A percentile compares a stretch with the other conserved stretches of the same genome.
Conservation (phyloP, 2,797 vertebrate genomes). For the Tapirus indicus region DNA sequence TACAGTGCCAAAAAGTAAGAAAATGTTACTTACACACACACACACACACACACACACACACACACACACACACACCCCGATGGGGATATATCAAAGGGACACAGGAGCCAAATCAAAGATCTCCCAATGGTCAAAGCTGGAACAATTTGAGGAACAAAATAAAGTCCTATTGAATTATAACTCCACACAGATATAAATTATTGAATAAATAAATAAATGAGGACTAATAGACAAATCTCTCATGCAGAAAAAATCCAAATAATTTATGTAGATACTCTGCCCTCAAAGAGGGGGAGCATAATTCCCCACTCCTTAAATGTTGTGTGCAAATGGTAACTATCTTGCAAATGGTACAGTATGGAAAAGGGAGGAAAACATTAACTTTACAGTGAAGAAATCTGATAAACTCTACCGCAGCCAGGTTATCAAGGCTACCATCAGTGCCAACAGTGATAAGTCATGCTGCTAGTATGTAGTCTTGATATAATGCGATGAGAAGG, state of each 20-base stretch:
- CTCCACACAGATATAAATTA: neutral
- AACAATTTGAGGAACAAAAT: neutral
- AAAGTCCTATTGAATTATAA: conserved; percentile 9
- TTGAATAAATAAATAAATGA: neutral
- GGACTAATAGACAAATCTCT: neutral
- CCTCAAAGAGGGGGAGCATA: neutral
- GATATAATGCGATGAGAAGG: neutral
- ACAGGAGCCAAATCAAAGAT: neutral
- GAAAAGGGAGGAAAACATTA: neutral
- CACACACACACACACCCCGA: neutral
- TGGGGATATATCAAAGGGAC: neutral
- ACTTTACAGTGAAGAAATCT: neutral
- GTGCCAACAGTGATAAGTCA: neutral
- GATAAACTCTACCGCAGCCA: neutral
- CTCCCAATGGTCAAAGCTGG: neutral
- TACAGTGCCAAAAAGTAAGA: neutral
- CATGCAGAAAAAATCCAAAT: neutral
- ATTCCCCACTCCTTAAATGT: neutral
- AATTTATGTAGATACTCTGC: neutral
- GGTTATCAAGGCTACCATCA: neutral
- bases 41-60: neutral
- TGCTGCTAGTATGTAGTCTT: neutral
- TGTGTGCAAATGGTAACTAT: neutral
- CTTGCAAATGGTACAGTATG: neutral
- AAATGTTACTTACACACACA: neutral